Evolutionary conservation across 2,113 vertebrate genomes (phyloP).

Genomic region (Ictalurus furcatus): DNA sequence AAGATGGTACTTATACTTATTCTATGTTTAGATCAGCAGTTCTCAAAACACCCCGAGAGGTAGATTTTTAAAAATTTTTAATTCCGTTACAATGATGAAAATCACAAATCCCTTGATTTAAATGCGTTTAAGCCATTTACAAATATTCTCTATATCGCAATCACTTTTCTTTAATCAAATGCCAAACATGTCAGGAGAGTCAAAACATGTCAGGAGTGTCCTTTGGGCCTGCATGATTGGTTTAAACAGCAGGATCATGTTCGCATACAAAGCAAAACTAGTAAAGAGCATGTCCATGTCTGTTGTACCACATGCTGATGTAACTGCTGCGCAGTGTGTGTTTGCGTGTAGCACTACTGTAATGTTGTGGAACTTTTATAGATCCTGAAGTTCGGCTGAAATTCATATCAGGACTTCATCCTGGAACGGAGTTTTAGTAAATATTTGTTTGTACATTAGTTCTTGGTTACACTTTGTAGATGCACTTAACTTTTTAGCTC

Average conservation of each 20-base stretch:
- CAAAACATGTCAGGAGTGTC: neutral
- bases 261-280: neutral
- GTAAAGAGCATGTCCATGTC: neutral
- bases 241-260: neutral
- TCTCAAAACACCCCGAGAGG: neutral
- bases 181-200: neutral
- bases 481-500: neutral
- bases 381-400: neutral
- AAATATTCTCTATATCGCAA: neutral
- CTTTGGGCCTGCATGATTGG: neutral
- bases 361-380: neutral
- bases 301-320: neutral
- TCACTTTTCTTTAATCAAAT: neutral
- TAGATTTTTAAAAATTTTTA: neutral
- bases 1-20: neutral
- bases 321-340: neutral
- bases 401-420: neutral
- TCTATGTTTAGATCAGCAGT: neutral
- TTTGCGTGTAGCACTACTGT: neutral
- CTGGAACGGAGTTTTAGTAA: neutral
- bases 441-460: neutral
- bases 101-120: neutral
- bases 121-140: neutral
- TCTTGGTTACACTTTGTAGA: neutral
- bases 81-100: neutral